These are phyloP conservation scores for Labroides dimidiatus DNA, from an alignment of 2,797 vertebrate genomes.

Conservation along the genomic window DNA sequence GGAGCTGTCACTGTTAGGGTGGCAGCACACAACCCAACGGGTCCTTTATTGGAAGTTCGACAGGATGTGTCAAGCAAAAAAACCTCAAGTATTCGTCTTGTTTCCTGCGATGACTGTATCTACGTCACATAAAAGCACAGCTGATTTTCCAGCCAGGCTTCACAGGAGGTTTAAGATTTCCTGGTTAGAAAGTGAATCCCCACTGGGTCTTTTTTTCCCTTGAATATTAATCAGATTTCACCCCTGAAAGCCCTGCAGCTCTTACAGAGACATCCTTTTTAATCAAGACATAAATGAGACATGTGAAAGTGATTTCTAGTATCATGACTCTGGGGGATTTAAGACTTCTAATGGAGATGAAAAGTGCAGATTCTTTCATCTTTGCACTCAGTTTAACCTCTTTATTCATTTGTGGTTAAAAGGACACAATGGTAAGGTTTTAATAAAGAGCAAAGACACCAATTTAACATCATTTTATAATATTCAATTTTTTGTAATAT, in stretches of 20 bases:
- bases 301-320: constrained; percentile 55
- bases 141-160: constrained; percentile 11
- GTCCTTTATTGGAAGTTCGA: constrained; percentile 19
- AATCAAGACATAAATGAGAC: constrained; percentile 75
- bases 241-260: constrained; percentile 62
- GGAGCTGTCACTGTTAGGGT: constrained; percentile 62
- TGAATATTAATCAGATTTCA: constrained; percentile 74
- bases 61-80: constrained; percentile 1
- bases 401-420: constrained; percentile 31
- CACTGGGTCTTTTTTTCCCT: constrained; percentile 49
- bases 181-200: constrained; percentile 59
- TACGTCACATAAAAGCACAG: constrained; percentile 25
- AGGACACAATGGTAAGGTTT: background rate
- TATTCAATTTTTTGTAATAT: no score
- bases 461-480: no score
- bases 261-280: constrained; percentile 64
- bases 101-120: constrained; percentile 17
- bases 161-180: constrained; percentile 49
- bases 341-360: constrained; percentile 58
- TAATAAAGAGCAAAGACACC: background rate
- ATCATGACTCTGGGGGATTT: constrained; percentile 62
- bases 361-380: constrained; percentile 53
- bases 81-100: background rate
- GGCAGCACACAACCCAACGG: constrained; percentile 26
- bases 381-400: constrained; percentile 51